Evolutionary conservation across 2,797 vertebrate genomes (phyloP), one percentile per base, ranked within the genome.

Genomic region (Galagoides demidoff): DNA sequence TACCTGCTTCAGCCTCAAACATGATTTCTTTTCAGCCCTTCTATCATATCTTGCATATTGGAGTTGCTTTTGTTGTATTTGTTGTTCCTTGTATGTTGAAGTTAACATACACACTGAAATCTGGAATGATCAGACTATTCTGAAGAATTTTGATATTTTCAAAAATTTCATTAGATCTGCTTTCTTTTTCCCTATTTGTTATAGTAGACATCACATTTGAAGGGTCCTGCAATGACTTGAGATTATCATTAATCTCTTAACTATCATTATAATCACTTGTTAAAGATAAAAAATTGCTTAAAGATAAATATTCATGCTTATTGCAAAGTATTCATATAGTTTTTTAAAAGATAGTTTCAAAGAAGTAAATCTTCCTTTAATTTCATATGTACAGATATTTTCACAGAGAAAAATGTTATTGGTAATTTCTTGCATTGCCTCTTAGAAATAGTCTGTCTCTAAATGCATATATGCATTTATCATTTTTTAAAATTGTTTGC

Each of bases 231-330:
- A 88, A 1, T 87, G 22, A 95, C 43, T 90, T 39, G 7, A 64
- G 7, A 76, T 55, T 55, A 49, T 20, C 85, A 23, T 90, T 90
- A 77, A 52, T 43, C 39, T 43, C 6, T 6, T 43, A 43, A 43
- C 39, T 43, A 43, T 43, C 39, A 43, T 70, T 93, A 14, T 90
- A 87, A 87, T 79, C 20, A 13, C 5, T 13, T 84, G 90, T 92
- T 78, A 63, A 74, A 89, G 29, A 68, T 71, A 57, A 85, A 68
- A 87, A 82, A 31, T 73, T 73, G 55, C 85, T 88, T 88, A 55
- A 52, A 68, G 29, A 3, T 22, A 11, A 52, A 4, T 79, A 25
- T 78, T 85, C 25, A 29, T 95, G 43, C n/a, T 57, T 85, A 55
- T 37, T 63, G n/a, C 3, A 78, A 52, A 37, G 20, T 87, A 76